These are phyloP conservation scores for Mesoclemmys tuberculata DNA, from an alignment of 2,113 vertebrate genomes.

Conservation along the genomic window DNA sequence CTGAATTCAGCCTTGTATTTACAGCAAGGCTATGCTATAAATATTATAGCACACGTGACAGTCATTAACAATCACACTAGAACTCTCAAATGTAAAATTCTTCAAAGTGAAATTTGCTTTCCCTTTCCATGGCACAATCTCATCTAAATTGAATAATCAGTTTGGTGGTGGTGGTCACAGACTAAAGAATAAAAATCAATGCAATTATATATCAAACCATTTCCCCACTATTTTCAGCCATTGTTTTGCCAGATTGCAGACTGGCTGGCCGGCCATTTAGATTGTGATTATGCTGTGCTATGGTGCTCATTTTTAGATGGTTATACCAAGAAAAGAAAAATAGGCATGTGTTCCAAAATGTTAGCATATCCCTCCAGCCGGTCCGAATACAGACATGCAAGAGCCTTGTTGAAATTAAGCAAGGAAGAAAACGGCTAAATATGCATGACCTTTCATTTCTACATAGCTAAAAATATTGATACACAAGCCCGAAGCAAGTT, in stretches of 20 bases:
- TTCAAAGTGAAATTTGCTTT: neutral
- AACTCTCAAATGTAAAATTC: neutral
- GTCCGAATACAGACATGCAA: constrained; percentile 2
- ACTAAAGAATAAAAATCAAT: accelerated
- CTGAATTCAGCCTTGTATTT: neutral
- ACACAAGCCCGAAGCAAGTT: neutral
- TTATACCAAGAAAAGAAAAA: neutral
- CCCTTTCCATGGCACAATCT: neutral
- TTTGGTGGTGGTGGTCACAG: accelerated
- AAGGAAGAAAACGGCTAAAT: constrained; percentile 31
- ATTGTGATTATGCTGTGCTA: neutral
- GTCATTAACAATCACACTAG: neutral
- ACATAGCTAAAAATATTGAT: accelerated
- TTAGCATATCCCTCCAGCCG: neutral
- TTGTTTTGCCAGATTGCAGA: neutral
- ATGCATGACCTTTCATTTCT: neutral
- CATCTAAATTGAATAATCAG: neutral
- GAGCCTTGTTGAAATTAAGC: constrained; percentile 2
- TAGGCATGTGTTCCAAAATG: neutral
- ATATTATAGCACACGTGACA: neutral
- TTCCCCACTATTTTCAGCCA: neutral
- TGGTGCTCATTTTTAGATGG: neutral
- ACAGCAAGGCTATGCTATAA: neutral
- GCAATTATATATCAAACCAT: neutral
- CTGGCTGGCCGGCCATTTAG: neutral